Base-by-base conservation (phyloP, 92 coral and sea anemone genomes). In the Porites cylindrica region DNA sequence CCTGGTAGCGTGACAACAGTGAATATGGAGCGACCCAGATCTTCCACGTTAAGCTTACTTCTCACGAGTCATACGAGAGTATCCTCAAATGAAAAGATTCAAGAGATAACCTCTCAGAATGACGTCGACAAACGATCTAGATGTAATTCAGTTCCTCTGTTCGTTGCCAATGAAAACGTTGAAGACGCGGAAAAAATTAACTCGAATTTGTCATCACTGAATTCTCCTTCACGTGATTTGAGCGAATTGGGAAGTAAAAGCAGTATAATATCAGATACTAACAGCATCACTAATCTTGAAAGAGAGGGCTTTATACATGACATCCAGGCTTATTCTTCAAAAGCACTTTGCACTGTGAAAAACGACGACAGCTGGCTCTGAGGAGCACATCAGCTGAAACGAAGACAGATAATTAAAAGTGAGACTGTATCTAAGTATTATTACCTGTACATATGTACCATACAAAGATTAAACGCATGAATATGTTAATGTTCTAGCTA, bases 101-200 rank as follows among this genome's bases (percentile, higher is more conserved):
- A 50, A 1, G 79, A 72, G 0, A 83, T 74, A 1, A 63, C 87
- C 13, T 63, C 87, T 1, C 64, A 60, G 12, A 20, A n/a, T 24
- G 81, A 50, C 18, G 14, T 47, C 6, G 74, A 63, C 61, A 14
- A 38, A 23, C 72, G 74, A 74, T 8, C 47, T 11, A 83, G 87
- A 52, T 63, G 81, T 18, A 38, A 83, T 24, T 83, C 87, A 1
- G 87, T 83, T 20, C 87, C 87, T 10, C 24, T 72, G 10, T 73
- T 83, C 29, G 17, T 24, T 21, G 61, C 58, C 16, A 63, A 50
- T 2, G 81, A 47, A 56, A 56, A 56, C 14, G 16, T 56, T 1
- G 20, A 26, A 73, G 72, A 23, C 11, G 12, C 61, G 19, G 52
- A 73, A 38, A 8, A 63, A 3, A 51, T 11, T 3, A 52, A 74